Evolutionary conservation across 2,797 vertebrate species (phyloP).

Genomic region (Zenarchopterus dispar): DNA sequence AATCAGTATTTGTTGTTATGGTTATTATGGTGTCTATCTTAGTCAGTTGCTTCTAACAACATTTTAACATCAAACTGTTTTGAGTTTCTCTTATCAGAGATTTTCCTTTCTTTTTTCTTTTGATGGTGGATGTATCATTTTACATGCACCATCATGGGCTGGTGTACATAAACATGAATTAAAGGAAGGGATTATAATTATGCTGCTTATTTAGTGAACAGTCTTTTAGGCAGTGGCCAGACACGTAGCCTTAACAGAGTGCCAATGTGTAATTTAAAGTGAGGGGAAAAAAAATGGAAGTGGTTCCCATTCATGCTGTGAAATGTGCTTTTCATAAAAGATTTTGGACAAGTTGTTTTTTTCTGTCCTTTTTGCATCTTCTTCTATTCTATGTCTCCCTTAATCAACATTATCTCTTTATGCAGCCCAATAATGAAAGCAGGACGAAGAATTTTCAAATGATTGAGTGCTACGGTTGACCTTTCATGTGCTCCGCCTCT

Average conservation of each 20-base stretch:
- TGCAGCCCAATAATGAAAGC: conserved; percentile 65
- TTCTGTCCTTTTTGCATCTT: conserved; percentile 35
- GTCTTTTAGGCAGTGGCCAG: conserved; percentile 40
- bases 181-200: conserved; percentile 28
- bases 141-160: conserved; percentile 37
- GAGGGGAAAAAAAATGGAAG: conserved; percentile 44
- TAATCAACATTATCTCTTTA: conserved; percentile 49
- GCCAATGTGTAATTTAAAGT: conserved; percentile 53
- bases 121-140: background rate
- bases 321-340: conserved; percentile 60
- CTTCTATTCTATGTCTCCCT: conserved; percentile 24
- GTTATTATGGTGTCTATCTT: conserved; percentile 51
- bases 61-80: conserved; percentile 49
- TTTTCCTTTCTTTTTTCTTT: conserved; percentile 9
- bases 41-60: background rate
- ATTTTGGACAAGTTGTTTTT: conserved; percentile 42
- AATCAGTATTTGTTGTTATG: conserved; percentile 16
- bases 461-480: conserved; percentile 82
- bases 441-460: conserved; percentile 83
- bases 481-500: conserved; percentile 75
- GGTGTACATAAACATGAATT: conserved; percentile 46
- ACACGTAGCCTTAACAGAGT: conserved; percentile 43
- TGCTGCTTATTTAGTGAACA: conserved; percentile 40
- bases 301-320: conserved; percentile 55
- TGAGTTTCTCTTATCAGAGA: conserved; percentile 49